These are phyloP conservation scores for Hippocampus barbouri DNA, from an alignment of 2,113 vertebrate genomes.

Conservation along the genomic window DNA sequence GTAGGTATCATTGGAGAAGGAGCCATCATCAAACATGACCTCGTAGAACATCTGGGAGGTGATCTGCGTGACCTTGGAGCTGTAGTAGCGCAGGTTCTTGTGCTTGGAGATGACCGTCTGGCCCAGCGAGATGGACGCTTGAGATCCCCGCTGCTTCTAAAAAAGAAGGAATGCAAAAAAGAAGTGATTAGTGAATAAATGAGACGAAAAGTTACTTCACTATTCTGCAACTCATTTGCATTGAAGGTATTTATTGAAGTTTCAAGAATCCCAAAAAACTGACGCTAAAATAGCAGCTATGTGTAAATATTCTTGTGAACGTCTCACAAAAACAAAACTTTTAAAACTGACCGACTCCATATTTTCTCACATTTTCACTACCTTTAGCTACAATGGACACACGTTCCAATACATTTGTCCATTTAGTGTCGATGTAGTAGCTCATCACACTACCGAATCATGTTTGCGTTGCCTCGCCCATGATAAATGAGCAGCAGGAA, in stretches of 20 bases:
- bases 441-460: background rate
- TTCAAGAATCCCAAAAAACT: background rate
- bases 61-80: constrained; percentile 82
- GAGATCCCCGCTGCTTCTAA: constrained; percentile 77
- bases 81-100: constrained; percentile 92
- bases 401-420: background rate
- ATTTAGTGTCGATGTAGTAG: background rate
- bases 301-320: no score
- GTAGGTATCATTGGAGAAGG: constrained; percentile 92
- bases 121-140: constrained; percentile 79
- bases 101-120: constrained; percentile 95
- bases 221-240: background rate
- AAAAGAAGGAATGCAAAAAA: constrained; percentile 20
- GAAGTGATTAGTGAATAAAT: constrained; percentile 16
- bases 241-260: background rate
- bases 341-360: no score
- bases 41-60: constrained; percentile 92
- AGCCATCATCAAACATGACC: constrained; percentile 94
- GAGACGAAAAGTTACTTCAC: background rate
- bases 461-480: background rate
- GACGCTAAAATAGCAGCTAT: no score
- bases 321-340: no score
- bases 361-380: background rate
- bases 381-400: background rate
- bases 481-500: no score